Conservation (phyloP, 2,888 invertebrate species). For the Tillus elongatus region DNA sequence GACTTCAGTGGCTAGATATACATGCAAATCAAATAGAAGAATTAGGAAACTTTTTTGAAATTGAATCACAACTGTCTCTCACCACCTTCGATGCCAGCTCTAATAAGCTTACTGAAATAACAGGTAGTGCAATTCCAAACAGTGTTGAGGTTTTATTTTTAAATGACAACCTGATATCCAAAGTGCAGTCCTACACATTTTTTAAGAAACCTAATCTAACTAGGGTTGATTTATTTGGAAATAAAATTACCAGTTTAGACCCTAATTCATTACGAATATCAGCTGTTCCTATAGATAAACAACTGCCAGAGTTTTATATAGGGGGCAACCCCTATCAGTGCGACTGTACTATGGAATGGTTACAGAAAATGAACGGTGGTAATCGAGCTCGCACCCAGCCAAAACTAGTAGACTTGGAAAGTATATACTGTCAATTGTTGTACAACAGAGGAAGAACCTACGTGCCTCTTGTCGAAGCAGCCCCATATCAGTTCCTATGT, state of each 20-base stretch:
- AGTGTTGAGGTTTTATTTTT: slow-evolving; percentile 70
- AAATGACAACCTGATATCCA: slow-evolving; percentile 71
- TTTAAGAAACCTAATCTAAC: slow-evolving; percentile 80
- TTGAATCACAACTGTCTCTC: slow-evolving; percentile 68
- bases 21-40: slow-evolving; percentile 75
- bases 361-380: slow-evolving; percentile 69
- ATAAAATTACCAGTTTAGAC: slow-evolving; percentile 66
- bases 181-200: slow-evolving; percentile 79
- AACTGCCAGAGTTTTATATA: slow-evolving; percentile 72
- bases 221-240: slow-evolving; percentile 70
- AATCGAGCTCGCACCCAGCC: slow-evolving; percentile 72
- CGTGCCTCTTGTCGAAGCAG: slow-evolving; percentile 68
- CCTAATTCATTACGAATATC: slow-evolving; percentile 69
- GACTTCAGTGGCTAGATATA: slow-evolving; percentile 76
- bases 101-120: slow-evolving; percentile 72
- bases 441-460: slow-evolving; percentile 67
- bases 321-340: slow-evolving; percentile 81
- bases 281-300: slow-evolving; percentile 60
- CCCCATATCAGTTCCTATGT: slow-evolving; percentile 75
- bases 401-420: slow-evolving; percentile 70
- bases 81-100: slow-evolving; percentile 75
- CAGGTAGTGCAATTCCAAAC: slow-evolving; percentile 74
- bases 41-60: slow-evolving; percentile 76
- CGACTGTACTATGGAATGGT: slow-evolving; percentile 87
- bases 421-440: slow-evolving; percentile 71